phyloP scores from a whole-genome alignment of 2,797 vertebrate genomes.

The Triplophysa yarkandensis region DNA sequence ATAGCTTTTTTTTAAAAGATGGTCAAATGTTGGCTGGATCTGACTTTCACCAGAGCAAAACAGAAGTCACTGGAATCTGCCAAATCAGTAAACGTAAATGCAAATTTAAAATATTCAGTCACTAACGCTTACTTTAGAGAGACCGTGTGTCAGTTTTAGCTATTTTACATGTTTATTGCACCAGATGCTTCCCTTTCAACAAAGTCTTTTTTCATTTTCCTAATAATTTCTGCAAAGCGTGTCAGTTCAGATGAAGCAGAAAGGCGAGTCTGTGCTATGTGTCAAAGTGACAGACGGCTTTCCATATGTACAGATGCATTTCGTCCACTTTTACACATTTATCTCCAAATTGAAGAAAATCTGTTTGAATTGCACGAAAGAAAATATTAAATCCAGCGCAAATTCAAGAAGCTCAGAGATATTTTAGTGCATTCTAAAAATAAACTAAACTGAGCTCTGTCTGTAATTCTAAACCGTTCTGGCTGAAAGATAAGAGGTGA shows the following conservation, averaged over 20 bases:
- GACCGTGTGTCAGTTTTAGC: neutral
- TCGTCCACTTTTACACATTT: neutral
- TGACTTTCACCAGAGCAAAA: neutral
- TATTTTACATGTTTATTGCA: slow-evolving; percentile 17
- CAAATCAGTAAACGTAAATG: no score
- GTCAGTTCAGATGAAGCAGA: slow-evolving; percentile 30
- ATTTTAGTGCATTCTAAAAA: slow-evolving; percentile 15
- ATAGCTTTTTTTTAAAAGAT: neutral
- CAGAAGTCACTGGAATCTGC: neutral
- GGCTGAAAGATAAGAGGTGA: neutral
- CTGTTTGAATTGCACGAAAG: neutral
- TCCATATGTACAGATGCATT: neutral
- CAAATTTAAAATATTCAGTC: neutral
- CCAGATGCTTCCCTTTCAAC: slow-evolving; percentile 21
- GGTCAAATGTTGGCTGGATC: neutral
- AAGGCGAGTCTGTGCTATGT: slow-evolving; percentile 18
- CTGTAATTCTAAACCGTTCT: slow-evolving; percentile 14
- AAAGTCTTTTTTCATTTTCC: slow-evolving; percentile 4
- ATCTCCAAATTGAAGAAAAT: slow-evolving; percentile 1
- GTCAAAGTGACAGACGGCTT: slow-evolving; percentile 3
- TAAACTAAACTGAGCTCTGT: neutral
- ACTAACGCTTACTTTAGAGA: neutral
- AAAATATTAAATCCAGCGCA: neutral
- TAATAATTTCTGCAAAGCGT: slow-evolving; percentile 20
- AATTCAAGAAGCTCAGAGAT: neutral